A percentile compares a stretch with the other conserved stretches of the same genome.
Evolutionary conservation across 2,797 vertebrate species (phyloP).

Genomic region (Danio tinwini): DNA sequence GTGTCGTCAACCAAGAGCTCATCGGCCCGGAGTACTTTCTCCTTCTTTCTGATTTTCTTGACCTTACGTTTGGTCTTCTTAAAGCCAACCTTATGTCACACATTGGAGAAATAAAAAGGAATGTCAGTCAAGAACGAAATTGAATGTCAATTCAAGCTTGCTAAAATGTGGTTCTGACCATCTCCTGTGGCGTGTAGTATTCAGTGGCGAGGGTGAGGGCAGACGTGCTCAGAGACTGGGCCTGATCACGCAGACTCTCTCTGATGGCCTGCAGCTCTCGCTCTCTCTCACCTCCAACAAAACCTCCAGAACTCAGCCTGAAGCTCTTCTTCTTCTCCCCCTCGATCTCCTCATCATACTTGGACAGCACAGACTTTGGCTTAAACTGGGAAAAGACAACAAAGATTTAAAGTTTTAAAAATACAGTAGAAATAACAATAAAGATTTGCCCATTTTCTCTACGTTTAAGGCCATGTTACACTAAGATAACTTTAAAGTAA

Average conservation of each 20-base stretch:
- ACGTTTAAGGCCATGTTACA: no score
- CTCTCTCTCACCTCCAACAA: slow-evolving; percentile 83
- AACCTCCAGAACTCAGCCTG: slow-evolving; percentile 81
- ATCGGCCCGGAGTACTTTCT: slow-evolving; percentile 69
- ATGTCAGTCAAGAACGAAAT: neutral
- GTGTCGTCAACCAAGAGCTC: slow-evolving; percentile 76
- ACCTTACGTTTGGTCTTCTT: slow-evolving; percentile 89
- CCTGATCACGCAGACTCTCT: slow-evolving; percentile 81
- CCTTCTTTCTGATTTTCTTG: slow-evolving; percentile 89
- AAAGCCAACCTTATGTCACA: slow-evolving; percentile 75
- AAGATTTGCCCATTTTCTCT: no score
- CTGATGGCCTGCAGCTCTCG: slow-evolving; percentile 86
- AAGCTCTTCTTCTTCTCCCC: slow-evolving; percentile 91
- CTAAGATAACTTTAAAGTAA: no score
- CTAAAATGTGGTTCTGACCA: slow-evolving; percentile 74
- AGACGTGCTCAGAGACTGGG: slow-evolving; percentile 83
- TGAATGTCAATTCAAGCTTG: neutral
- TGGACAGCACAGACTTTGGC: slow-evolving; percentile 81
- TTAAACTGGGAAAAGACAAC: slow-evolving; percentile 70
- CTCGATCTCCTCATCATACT: slow-evolving; percentile 93
- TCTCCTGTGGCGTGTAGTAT: slow-evolving; percentile 88
- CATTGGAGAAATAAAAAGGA: neutral
- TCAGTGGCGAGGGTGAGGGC: slow-evolving; percentile 82
- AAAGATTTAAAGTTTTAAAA: no score
- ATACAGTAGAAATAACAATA: no score